A percentile compares a stretch with the other conserved stretches of the same genome.
Conservation (phyloP, 2,888 invertebrate genomes). For the Notodonta dromedarius region DNA sequence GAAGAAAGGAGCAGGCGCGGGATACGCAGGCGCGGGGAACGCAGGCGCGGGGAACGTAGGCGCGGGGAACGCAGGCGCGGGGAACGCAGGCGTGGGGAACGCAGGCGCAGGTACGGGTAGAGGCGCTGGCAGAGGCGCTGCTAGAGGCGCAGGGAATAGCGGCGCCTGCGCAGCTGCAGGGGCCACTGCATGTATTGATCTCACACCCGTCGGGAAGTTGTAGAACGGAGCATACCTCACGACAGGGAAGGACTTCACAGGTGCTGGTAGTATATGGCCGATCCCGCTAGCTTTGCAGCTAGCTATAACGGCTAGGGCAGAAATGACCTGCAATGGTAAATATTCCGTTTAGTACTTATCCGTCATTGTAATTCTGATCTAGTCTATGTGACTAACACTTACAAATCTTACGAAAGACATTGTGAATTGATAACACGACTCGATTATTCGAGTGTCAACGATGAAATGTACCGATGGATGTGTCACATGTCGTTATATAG, state of each 20-base stretch:
- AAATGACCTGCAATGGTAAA: constrained; percentile 61
- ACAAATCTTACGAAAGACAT: constrained; percentile 74
- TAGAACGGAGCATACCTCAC: constrained; percentile 79
- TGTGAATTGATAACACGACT: constrained; percentile 59
- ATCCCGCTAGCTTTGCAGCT: constrained; percentile 74
- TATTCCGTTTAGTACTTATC: background rate
- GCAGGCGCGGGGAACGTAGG: constrained; percentile 40
- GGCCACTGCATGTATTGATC: constrained; percentile 74
- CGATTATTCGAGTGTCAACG: constrained; percentile 67
- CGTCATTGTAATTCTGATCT: background rate
- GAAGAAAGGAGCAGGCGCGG: constrained; percentile 37
- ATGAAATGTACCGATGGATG: constrained; percentile 68
- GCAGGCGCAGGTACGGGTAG: constrained; percentile 42
- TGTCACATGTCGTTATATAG: constrained; percentile 78
- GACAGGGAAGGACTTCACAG: constrained; percentile 65
- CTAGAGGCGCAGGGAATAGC: constrained; percentile 14
- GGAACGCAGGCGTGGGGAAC: constrained; percentile 37
- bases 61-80: constrained; percentile 28
- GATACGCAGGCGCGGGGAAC: constrained; percentile 30
- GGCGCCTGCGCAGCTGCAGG: constrained; percentile 48
- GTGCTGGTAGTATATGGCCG: constrained; percentile 65
- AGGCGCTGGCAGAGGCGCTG: constrained; percentile 45
- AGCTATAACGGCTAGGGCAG: constrained; percentile 64
- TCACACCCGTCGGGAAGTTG: constrained; percentile 70
- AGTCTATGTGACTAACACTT: constrained; percentile 45